Evolutionary conservation across 2,888 invertebrate species (phyloP), one percentile per base, ranked within the genome.

Genomic region (Lasioglossum vierecki): DNA sequence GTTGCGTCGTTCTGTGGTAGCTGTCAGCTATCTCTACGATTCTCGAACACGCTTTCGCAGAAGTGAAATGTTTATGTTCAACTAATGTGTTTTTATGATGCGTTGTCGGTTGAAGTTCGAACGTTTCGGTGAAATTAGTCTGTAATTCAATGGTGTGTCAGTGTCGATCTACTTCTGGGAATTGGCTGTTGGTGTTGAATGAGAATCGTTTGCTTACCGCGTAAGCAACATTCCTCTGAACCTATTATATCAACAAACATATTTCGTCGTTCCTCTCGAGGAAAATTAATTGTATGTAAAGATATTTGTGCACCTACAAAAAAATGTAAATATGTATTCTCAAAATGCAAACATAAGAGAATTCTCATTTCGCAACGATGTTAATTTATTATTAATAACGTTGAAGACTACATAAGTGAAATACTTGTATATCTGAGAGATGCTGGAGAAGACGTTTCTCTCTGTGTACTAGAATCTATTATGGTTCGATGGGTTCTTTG

Each of bases 21-120:
- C 57, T n/a, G 57, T 57, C 22, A 4, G 11, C n/a, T n/a, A 57
- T 57, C 57, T 57, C 11, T n/a, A n/a, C 57, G 57, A 53, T 22
- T 9, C 53, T 53, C 53, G 53, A 57, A 57, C 57, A 57, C 57
- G 57, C n/a, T 57, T 57, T 57, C 57, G n/a, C 57, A n/a, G 57
- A 57, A 57, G 57, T n/a, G 57, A 57, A 57, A 57, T 57, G 57
- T 57, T 57, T 57, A 57, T 57, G 57, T 57, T 11, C 57, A 57
- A 57, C 57, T 57, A 57, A 57, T 57, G 57, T n/a, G 57, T 57
- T 57, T 57, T n/a, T 57, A 57, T 57, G 57, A 11, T 4, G 11
- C 22, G 57, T 4, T 4, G 57, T 57, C 57, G 9, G n/a, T 11
- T 11, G 57, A n/a, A n/a, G n/a, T 11, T 1, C 4, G 4, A n/a